Evolutionary conservation across 2,113 vertebrate genomes (phyloP), one percentile per base, ranked within the genome.

Genomic region (Cyrtonyx montezumae): DNA sequence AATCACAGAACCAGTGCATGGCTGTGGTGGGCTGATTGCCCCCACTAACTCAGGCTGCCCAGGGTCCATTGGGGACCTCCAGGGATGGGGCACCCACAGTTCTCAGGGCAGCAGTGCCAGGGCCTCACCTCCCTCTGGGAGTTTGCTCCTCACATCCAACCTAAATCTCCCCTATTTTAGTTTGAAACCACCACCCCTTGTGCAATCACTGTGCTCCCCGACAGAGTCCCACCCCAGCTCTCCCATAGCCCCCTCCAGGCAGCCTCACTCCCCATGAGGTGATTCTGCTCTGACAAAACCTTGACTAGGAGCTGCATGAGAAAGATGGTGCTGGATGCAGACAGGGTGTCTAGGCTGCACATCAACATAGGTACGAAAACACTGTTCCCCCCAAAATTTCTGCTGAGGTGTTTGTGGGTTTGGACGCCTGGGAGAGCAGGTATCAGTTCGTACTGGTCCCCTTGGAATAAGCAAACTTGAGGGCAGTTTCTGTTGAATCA

Each of bases 391-490:
- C 5, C 0, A 22, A 9, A n/a, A 63, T 7, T 5, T 59, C 58
- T 48, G 48, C 40, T 84, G 4, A 10, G 26, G 11, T 37, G 21
- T 12, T 18, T 5, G 45, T 11, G 56, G 28, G 13, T 45, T 32
- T 48, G 82, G 36, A 49, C 21, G 37, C 1, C 18, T 68, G 48
- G 4, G 56, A 16, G 30, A 62, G 46, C 55, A 49, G 25, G 28
- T 6, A 25, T 42, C 80, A 8, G 36, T 32, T 37, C 40, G 26
- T 32, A 14, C 1, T 0, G 1, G 2, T 51, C 3, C 3, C 16
- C 28, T 69, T 8, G 63, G 12, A 53, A 28, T 21, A 69, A 37
- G 51, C 8, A 0, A 0, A 0, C 2, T 25, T 58, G 62, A 46
- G 34, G 11, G 32, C n/a, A 15, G 7, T 2, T 61, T 32, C 32